Evolutionary conservation across 2,888 invertebrate genomes (phyloP).

Genomic region (Cantharis lateralis): DNA sequence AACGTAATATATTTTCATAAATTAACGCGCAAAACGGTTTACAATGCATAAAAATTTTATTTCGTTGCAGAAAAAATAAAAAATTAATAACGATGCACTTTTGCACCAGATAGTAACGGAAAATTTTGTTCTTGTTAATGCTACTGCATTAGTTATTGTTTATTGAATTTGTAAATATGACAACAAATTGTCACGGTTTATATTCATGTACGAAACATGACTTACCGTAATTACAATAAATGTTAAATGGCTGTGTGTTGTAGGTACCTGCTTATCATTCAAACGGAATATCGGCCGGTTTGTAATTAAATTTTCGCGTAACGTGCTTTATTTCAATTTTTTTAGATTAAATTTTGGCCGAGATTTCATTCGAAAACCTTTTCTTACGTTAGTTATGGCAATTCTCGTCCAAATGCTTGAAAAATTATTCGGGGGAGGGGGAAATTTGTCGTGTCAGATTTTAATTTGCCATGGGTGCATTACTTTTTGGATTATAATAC

Average conservation of each 20-base stretch:
- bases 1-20: background rate
- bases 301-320: background rate
- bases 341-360: background rate
- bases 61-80: background rate
- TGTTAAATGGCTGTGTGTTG: background rate
- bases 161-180: background rate
- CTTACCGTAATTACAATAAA: background rate
- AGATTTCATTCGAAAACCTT: background rate
- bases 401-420: too few species aligned
- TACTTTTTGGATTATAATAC: too few species aligned
- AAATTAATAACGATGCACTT: background rate
- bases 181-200: background rate
- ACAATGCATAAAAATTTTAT: background rate
- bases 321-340: background rate
- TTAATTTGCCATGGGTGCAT: too few species aligned
- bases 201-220: background rate
- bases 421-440: too few species aligned
- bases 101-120: background rate
- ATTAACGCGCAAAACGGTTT: background rate
- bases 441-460: too few species aligned
- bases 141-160: background rate
- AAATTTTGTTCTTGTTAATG: background rate
- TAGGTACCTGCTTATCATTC: background rate
- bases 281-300: background rate
- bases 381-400: too few species aligned